Evolutionary conservation across 2,888 invertebrate genomes (phyloP), one percentile per base, ranked within the genome.

Genomic region (Autographa gamma): DNA sequence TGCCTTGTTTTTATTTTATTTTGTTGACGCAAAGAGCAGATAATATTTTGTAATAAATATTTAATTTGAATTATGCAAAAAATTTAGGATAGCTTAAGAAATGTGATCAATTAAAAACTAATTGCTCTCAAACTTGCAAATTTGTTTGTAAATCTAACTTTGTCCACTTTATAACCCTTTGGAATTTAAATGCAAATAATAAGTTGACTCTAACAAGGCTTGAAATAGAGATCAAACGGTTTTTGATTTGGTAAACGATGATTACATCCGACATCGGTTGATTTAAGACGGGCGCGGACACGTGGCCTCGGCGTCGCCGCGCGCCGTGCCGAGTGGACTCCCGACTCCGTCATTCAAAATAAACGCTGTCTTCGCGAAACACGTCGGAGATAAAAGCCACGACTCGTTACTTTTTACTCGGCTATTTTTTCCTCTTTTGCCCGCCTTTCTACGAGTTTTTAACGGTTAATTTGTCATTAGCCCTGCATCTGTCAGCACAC

Each of bases 381-480:
- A 87, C 83, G 84, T 78, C 76, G 68, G 80, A 90, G 89, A 91
- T 90, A 90, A 91, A 91, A 90, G 88, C 83, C 83, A 79, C 67
- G 69, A 70, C 85, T 88, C 84, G 84, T 80, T 77, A 86, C 90
- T 89, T 90, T 91, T 92, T 91, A 90, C 87, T 86, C 84, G 76
- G 76, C 75, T 82, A 85, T 89, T 90, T 93, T 92, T 89, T 89
- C 80, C 84, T 72, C 81, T 84, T 81, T 86, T 83, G 81, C 78
- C 78, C 85, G 88, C 88, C 88, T 91, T 91, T 91, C 89, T 87
- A 86, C 89, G 87, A 90, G 89, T 91, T 92, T 93, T 91, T 91
- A 91, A 91, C 91, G 84, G 90, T 91, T 92, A 93, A 94, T 93
- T 94, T 93, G 92, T 93, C 92, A 92, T 93, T 92, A 93, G 91